Conservation (phyloP, 2,797 vertebrate species). For the Oreonectes daqikongensis region DNA sequence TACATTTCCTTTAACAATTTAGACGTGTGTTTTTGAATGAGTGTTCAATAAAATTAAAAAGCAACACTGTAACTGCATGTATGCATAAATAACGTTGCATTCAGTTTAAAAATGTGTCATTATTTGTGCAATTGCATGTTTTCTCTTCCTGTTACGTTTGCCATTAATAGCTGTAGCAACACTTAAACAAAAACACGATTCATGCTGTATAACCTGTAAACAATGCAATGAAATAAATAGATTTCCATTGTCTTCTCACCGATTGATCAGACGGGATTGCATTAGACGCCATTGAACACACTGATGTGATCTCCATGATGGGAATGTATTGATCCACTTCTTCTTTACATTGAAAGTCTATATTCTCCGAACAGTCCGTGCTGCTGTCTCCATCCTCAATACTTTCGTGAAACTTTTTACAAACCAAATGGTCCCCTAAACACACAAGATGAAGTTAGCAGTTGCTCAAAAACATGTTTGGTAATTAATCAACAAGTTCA, state of each 20-base stretch:
- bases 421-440: conserved; percentile 44
- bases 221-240: conserved; percentile 16
- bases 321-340: conserved; percentile 73
- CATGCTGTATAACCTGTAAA: background rate
- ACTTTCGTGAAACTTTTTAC: conserved; percentile 60
- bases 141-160: background rate
- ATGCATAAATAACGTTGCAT: background rate
- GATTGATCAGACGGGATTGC: conserved; percentile 58
- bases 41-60: background rate
- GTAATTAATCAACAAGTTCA: no score
- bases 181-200: background rate
- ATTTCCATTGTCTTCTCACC: conserved; percentile 44
- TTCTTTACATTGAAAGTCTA: conserved; percentile 69
- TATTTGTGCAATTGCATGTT: background rate
- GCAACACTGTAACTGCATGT: background rate
- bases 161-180: background rate
- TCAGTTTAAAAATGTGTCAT: background rate
- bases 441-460: conserved; percentile 8
- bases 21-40: background rate
- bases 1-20: background rate
- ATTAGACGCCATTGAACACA: conserved; percentile 72
- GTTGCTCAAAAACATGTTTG: background rate
- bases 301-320: conserved; percentile 77
- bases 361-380: conserved; percentile 53
- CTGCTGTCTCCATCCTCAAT: conserved; percentile 41